Evolutionary conservation across 2,888 invertebrate species (phyloP).

Genomic region (Leucoma salicis): DNA sequence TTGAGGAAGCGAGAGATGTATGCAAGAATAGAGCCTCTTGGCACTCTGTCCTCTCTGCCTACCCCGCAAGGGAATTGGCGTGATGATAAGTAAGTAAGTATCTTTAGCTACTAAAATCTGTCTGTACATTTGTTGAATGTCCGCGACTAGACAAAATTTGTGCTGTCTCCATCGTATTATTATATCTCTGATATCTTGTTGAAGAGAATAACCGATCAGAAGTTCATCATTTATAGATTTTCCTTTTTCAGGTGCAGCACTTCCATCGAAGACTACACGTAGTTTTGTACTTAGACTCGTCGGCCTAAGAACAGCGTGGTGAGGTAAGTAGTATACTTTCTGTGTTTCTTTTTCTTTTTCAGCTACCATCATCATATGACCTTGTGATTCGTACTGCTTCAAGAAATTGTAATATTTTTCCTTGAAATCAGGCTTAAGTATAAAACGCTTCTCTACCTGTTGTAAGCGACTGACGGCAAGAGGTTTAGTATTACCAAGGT

Average conservation of each 20-base stretch:
- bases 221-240: slow-evolving; percentile 12
- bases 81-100: no score
- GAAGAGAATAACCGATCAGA: no score
- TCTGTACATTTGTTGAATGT: no score
- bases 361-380: background rate
- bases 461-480: background rate
- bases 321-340: slow-evolving; percentile 23
- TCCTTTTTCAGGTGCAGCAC: slow-evolving; percentile 19
- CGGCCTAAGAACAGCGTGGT: slow-evolving; percentile 22
- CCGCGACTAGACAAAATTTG: no score
- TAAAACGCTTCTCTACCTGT: background rate
- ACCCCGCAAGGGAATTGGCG: no score
- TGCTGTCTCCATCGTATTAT: no score
- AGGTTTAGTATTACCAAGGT: background rate
- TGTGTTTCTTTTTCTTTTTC: background rate
- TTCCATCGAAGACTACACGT: slow-evolving; percentile 26
- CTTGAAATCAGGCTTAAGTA: background rate
- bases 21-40: no score
- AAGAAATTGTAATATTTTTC: background rate
- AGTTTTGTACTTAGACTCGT: slow-evolving; percentile 21
- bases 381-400: no score
- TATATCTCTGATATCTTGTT: no score
- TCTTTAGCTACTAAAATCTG: background rate
- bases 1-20: no score
- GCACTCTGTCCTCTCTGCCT: no score